A percentile compares a stretch with the other conserved stretches of the same genome.
These are phyloP conservation scores for Azorinus chamasolen DNA, from an alignment of 2,888 invertebrate genomes.

Conservation along the genomic window DNA sequence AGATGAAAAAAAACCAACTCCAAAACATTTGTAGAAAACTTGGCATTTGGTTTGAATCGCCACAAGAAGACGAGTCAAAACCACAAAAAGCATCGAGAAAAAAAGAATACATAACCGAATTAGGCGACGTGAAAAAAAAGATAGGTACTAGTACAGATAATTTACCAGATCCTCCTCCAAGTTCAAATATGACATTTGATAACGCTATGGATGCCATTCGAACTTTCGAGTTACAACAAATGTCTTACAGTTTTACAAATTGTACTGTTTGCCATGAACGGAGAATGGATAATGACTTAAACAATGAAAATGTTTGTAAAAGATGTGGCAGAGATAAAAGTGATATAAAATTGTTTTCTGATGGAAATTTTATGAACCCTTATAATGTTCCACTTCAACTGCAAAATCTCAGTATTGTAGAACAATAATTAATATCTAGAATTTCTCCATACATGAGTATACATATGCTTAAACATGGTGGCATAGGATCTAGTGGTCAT, in stretches of 20 bases:
- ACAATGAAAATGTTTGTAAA: not conserved
- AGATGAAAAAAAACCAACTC: too few species aligned
- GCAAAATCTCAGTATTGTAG: conserved; percentile 21
- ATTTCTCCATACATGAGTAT: conserved; percentile 31
- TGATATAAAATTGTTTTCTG: conserved; percentile 50
- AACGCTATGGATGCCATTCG: too few species aligned
- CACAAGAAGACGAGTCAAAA: too few species aligned
- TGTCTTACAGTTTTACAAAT: conserved; percentile 23
- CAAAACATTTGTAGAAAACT: too few species aligned
- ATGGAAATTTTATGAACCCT: conserved; percentile 54
- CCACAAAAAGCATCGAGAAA: too few species aligned
- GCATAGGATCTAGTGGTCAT: conserved; percentile 36
- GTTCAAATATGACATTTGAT: too few species aligned
- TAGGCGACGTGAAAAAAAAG: too few species aligned
- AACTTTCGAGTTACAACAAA: conserved; percentile 46
- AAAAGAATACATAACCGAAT: too few species aligned
- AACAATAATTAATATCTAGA: conserved; percentile 47
- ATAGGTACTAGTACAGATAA: too few species aligned
- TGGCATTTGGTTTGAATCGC: too few species aligned
- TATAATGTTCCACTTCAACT: conserved; percentile 14
- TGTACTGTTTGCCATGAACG: too few species aligned
- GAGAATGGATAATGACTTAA: not conserved
- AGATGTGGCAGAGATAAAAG: conserved; percentile 23
- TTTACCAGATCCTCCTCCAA: too few species aligned
- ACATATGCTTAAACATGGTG: conserved; percentile 52